These are phyloP conservation scores for Drosophila anomalata DNA, from an alignment of 2,888 invertebrate species.

Conservation along the genomic window DNA sequence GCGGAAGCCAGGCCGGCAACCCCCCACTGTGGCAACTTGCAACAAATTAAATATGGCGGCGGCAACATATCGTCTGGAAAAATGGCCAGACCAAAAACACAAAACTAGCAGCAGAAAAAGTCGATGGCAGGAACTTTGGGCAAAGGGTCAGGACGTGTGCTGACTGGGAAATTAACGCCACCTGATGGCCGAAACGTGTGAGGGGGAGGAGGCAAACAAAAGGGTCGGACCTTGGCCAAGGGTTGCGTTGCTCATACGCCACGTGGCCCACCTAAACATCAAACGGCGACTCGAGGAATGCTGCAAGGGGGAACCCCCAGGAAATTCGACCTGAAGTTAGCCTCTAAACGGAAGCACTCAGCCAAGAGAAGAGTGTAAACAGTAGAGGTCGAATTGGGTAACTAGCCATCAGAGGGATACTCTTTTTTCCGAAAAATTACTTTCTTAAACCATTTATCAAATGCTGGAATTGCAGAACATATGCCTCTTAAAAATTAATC, in stretches of 20 bases:
- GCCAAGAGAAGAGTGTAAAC: constrained; percentile 24
- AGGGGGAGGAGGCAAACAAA: constrained; percentile 55
- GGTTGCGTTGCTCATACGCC: constrained; percentile 39
- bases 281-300: constrained; percentile 35
- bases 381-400: constrained; percentile 4
- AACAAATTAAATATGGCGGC: constrained; percentile 74
- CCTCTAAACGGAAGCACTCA: constrained; percentile 31
- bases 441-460: background rate
- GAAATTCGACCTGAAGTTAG: constrained; percentile 1
- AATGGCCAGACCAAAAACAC: constrained; percentile 69
- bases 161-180: constrained; percentile 76
- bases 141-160: constrained; percentile 71
- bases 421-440: background rate
- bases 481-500: too few species aligned
- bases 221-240: constrained; percentile 39
- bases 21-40: constrained; percentile 55
- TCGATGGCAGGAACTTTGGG: constrained; percentile 49
- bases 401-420: constrained; percentile 3
- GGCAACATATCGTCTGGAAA: constrained; percentile 76
- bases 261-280: constrained; percentile 46
- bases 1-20: constrained; percentile 54
- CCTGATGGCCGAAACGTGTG: constrained; percentile 64
- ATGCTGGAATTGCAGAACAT: background rate
- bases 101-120: constrained; percentile 52
- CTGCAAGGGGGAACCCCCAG: constrained; percentile 6